Evolutionary conservation across 2,888 invertebrate species (phyloP).

Genomic region (Galerucella pusilla): DNA sequence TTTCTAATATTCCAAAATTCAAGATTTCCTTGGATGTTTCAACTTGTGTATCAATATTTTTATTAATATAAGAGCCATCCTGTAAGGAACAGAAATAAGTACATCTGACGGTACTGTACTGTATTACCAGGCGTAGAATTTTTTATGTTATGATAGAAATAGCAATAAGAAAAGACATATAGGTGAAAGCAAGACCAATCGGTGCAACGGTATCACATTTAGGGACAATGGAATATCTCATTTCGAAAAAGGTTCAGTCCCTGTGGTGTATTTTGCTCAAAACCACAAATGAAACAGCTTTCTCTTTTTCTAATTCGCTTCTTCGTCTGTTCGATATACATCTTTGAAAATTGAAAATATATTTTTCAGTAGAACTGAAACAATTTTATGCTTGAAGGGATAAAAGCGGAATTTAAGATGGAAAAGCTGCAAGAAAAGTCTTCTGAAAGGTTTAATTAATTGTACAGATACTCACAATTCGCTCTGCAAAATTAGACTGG

Average conservation of each 20-base stretch:
- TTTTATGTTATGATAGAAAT: slow-evolving; percentile 32
- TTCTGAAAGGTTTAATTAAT: neutral
- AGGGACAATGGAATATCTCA: slow-evolving; percentile 52
- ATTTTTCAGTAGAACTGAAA: slow-evolving; percentile 4
- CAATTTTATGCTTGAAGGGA: neutral
- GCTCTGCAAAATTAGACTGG: too few relatives aligned
- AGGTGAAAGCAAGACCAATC: slow-evolving; percentile 44
- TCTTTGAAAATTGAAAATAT: slow-evolving; percentile 38
- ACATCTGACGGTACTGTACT: neutral
- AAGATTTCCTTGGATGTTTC: too few relatives aligned
- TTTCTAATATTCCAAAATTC: too few relatives aligned
- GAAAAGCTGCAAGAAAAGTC: neutral
- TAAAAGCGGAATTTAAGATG: neutral
- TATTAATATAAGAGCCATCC: neutral
- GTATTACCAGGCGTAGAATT: slow-evolving; percentile 22
- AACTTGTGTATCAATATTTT: neutral
- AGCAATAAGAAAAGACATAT: slow-evolving; percentile 33
- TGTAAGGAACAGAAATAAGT: neutral
- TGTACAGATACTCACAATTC: too few relatives aligned
- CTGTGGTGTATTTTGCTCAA: slow-evolving; percentile 47
- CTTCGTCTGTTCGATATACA: slow-evolving; percentile 31
- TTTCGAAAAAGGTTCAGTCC: slow-evolving; percentile 50
- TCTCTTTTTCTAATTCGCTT: slow-evolving; percentile 31
- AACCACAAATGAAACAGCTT: slow-evolving; percentile 47
- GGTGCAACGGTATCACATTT: slow-evolving; percentile 47